Percentiles rank a stretch among this genome's conserved stretches.
phyloP scores from a whole-genome alignment of 2,113 vertebrate genomes.

The Tetraodon nigroviridis region DNA sequence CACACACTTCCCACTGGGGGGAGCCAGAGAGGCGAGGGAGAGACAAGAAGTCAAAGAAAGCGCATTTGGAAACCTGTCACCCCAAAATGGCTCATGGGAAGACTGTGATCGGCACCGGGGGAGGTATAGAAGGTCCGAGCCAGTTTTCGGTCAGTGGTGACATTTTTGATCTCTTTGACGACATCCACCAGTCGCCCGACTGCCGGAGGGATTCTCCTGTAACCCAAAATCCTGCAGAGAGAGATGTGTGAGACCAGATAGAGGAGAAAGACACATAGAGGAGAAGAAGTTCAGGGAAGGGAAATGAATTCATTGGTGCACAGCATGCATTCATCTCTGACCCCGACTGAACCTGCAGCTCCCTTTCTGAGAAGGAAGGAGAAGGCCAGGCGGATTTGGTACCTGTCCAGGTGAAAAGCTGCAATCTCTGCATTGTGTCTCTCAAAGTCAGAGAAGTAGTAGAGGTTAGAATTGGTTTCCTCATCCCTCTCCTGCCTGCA shows the following conservation, averaged over 20 bases:
- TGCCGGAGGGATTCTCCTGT: constrained; percentile 79
- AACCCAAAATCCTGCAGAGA: constrained; percentile 76
- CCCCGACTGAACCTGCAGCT: constrained; percentile 78
- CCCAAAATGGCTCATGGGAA: no score
- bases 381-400: constrained; percentile 72
- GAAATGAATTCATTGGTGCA: not conserved
- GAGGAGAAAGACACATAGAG: not conserved
- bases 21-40: constrained; percentile 23
- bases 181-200: constrained; percentile 79
- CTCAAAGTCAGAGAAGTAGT: constrained; percentile 90
- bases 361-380: constrained; percentile 87
- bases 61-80: not conserved
- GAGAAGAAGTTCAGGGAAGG: not conserved
- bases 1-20: constrained; percentile 80
- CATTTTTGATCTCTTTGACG: constrained; percentile 78
- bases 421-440: constrained; percentile 84
- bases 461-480: constrained; percentile 82
- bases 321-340: constrained; percentile 64
- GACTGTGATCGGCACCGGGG: constrained; percentile 41
- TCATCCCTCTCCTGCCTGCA: constrained; percentile 77
- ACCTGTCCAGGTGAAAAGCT: constrained; percentile 88
- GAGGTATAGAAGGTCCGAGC: constrained; percentile 77
- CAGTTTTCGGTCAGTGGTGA: constrained; percentile 79
- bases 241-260: not conserved
- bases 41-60: not conserved